phyloP scores from a whole-genome alignment of 2,888 invertebrate genomes.

The Eupithecia dodoneata region DNA sequence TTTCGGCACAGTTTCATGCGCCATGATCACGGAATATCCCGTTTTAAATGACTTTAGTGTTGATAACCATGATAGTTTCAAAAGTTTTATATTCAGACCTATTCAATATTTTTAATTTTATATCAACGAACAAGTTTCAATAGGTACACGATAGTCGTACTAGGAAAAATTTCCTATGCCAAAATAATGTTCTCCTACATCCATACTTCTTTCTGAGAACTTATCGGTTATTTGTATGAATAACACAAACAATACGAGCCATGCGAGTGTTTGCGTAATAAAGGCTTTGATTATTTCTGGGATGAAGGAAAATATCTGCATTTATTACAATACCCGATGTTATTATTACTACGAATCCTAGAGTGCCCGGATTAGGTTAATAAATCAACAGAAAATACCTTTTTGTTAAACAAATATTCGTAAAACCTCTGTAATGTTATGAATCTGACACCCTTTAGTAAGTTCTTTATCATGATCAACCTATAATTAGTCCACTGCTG shows the following conservation, averaged over 20 bases:
- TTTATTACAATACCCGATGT: not conserved
- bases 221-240: conserved; percentile 17
- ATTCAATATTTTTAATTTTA: not conserved
- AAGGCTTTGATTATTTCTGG: conserved; percentile 24
- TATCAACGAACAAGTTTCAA: not conserved
- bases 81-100: not conserved
- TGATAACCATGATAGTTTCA: too few species aligned
- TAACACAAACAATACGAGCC: conserved; percentile 19
- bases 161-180: not conserved
- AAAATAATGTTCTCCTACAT: not conserved
- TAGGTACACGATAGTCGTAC: not conserved
- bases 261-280: conserved; percentile 21
- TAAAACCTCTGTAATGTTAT: too few species aligned
- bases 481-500: too few species aligned
- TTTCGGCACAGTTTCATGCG: too few species aligned
- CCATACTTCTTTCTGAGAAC: not conserved
- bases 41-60: too few species aligned
- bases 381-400: not conserved
- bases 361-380: not conserved
- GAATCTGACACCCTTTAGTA: too few species aligned
- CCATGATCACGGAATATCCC: too few species aligned
- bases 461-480: too few species aligned
- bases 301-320: conserved; percentile 16
- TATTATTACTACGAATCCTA: not conserved
- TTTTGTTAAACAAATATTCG: not conserved